phyloP scores from a whole-genome alignment of 2,113 vertebrate genomes.

The Chaetorhynchus papuensis region DNA sequence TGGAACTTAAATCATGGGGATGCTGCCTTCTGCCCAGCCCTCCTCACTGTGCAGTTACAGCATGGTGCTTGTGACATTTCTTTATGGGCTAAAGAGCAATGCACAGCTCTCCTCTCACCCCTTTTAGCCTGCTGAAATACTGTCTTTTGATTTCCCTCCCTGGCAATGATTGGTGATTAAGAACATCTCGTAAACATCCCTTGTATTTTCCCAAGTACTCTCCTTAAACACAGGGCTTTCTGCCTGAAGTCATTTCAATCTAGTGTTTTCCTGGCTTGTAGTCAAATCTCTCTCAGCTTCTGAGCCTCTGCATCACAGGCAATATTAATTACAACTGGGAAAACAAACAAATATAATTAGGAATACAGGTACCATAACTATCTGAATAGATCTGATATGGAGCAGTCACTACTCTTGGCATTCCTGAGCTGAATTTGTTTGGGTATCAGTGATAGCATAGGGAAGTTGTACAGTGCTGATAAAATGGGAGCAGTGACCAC shows the following conservation, averaged over 20 bases:
- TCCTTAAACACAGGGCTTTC: background rate
- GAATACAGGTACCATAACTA: background rate
- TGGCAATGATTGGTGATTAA: slow-evolving; percentile 28
- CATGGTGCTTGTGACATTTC: background rate
- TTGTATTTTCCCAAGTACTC: slow-evolving; percentile 1
- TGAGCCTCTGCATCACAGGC: background rate
- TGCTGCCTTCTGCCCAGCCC: background rate
- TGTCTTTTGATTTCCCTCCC: background rate
- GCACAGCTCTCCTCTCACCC: background rate
- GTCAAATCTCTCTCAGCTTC: background rate
- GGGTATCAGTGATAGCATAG: background rate
- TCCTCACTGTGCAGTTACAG: background rate
- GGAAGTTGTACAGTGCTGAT: background rate
- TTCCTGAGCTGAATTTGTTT: background rate
- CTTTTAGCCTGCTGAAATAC: slow-evolving; percentile 38
- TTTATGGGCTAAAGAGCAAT: slow-evolving; percentile 10
- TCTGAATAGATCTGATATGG: background rate
- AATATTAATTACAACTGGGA: background rate
- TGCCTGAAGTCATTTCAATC: background rate
- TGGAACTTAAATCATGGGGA: slow-evolving; percentile 26
- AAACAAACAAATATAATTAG: slow-evolving; percentile 1
- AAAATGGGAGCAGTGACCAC: background rate
- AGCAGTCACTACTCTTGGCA: background rate
- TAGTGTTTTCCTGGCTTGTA: background rate
- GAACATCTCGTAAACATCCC: background rate